These are phyloP conservation scores for Labrus mixtus DNA, from an alignment of 2,113 vertebrate genomes.

Conservation along the genomic window DNA sequence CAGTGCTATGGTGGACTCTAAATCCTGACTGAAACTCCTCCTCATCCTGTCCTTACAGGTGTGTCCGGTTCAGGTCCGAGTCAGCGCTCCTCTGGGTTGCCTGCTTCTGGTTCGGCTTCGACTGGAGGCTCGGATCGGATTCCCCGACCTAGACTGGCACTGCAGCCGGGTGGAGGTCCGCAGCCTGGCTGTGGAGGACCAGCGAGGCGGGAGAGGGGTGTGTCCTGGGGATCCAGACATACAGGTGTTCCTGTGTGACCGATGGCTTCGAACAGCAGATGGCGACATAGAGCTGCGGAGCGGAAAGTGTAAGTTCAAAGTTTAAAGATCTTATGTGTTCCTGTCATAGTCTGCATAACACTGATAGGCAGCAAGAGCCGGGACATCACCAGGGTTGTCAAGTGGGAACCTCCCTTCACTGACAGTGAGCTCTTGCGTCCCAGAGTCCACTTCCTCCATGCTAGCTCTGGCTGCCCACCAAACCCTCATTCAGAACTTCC, in stretches of 20 bases:
- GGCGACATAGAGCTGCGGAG: conserved; percentile 73
- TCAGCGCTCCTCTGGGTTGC: conserved; percentile 43
- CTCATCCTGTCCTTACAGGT: conserved; percentile 35
- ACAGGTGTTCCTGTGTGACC: conserved; percentile 71
- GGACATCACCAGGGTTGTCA: no score
- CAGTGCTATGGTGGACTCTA: no score
- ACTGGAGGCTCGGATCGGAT: conserved; percentile 64
- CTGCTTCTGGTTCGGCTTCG: conserved; percentile 74
- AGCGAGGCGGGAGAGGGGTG: neutral
- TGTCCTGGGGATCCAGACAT: conserved; percentile 1
- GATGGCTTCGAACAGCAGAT: conserved; percentile 72
- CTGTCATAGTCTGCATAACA: no score
- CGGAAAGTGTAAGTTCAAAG: conserved; percentile 53
- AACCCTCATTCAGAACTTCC: no score
- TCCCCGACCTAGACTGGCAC: conserved; percentile 78
- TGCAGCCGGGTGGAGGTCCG: conserved; percentile 70
- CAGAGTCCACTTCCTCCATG: no score
- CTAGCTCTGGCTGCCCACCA: no score
- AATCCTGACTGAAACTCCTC: no score
- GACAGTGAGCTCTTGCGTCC: no score
- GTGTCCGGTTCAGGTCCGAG: conserved; percentile 33
- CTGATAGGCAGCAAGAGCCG: no score
- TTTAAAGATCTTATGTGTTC: no score
- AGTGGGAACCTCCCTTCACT: no score
- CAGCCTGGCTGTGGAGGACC: neutral